Percentiles rank a stretch among this genome's conserved stretches.
phyloP scores from a whole-genome alignment of 2,797 vertebrate genomes.

The Epinephelus awoara region DNA sequence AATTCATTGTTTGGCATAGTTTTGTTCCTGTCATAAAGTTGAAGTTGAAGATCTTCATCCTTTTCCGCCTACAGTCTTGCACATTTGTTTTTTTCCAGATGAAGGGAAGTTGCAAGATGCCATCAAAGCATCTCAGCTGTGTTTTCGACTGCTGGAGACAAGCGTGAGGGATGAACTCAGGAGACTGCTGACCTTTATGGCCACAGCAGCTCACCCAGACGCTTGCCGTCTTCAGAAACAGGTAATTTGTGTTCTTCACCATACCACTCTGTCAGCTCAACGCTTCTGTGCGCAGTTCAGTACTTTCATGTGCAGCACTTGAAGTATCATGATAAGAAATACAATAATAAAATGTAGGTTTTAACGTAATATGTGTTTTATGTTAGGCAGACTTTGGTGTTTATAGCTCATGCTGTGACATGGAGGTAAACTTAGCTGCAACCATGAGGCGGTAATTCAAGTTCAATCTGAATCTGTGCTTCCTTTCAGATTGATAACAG shows the following conservation, averaged over 20 bases:
- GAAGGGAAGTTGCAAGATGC: conserved; percentile 81
- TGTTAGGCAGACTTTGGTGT: neutral
- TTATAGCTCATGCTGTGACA: neutral
- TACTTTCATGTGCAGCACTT: neutral
- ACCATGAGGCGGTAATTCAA: too few species aligned
- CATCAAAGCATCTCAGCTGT: conserved; percentile 87
- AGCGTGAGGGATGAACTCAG: conserved; percentile 87
- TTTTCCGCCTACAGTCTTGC: neutral
- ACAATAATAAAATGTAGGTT: neutral
- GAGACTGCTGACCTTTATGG: conserved; percentile 86
- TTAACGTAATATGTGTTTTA: neutral
- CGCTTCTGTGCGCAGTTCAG: too few species aligned
- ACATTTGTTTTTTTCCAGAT: conserved; percentile 51
- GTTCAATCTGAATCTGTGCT: conserved; percentile 4
- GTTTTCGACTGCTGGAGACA: conserved; percentile 85
- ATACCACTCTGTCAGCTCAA: neutral
- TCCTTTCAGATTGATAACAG: conserved; percentile 86
- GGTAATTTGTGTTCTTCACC: conserved; percentile 64
- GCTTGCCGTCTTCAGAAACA: conserved; percentile 88
- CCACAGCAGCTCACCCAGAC: conserved; percentile 75
- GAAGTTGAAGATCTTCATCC: neutral
- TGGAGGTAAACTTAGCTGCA: too few species aligned
- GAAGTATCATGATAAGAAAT: neutral
- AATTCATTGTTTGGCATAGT: neutral
- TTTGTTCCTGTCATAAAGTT: neutral